Evolutionary conservation across 2,797 vertebrate genomes (phyloP).

Genomic region (Manis crassicaudata): DNA sequence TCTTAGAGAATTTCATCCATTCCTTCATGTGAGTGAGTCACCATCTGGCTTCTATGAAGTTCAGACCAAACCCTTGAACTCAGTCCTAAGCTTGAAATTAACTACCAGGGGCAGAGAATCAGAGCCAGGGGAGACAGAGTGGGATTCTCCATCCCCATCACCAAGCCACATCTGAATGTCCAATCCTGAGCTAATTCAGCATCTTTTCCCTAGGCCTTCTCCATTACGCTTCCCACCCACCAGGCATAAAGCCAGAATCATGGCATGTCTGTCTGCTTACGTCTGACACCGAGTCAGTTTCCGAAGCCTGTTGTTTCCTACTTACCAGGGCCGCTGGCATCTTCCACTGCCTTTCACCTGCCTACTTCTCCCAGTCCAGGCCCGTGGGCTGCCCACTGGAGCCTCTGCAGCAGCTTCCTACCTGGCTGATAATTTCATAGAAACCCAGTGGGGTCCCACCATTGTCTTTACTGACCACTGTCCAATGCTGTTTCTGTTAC

Average conservation of each 20-base stretch:
- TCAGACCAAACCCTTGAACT: background rate
- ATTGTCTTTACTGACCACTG: background rate
- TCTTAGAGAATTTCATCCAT: background rate
- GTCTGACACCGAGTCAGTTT: background rate
- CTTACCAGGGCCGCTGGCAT: background rate
- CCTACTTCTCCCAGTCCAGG: background rate
- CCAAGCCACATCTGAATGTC: background rate
- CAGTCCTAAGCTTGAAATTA: background rate
- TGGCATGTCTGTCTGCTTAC: background rate
- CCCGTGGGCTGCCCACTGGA: background rate
- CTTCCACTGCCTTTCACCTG: background rate
- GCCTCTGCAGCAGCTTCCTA: background rate
- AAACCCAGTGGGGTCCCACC: background rate
- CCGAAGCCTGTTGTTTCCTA: background rate
- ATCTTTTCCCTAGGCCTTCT: background rate
- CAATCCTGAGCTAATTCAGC: background rate
- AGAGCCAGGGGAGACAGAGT: background rate
- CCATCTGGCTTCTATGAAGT: background rate
- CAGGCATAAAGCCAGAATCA: background rate
- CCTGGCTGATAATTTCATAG: background rate
- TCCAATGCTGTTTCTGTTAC: background rate
- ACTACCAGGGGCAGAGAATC: background rate
- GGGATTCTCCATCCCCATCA: background rate
- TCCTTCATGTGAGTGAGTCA: background rate
- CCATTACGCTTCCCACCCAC: background rate